phyloP scores from a whole-genome alignment of 2,888 invertebrate species.

The Drosophila stalkeri region DNA sequence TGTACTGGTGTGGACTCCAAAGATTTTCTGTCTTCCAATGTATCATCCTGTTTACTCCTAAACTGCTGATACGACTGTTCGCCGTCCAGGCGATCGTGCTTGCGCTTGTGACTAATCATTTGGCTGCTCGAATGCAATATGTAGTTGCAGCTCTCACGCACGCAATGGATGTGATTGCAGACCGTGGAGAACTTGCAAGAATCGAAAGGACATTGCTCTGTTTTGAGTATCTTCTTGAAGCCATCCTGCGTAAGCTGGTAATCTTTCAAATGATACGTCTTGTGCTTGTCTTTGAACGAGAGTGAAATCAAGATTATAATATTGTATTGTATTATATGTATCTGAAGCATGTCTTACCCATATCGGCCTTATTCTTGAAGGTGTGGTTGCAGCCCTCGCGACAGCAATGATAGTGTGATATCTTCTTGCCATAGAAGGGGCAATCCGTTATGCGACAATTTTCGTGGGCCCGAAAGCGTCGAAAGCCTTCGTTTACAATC shows the following conservation, averaged over 20 bases:
- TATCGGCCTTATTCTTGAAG: constrained; percentile 99
- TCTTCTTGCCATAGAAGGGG: constrained; percentile 96
- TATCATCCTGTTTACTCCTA: constrained; percentile 80
- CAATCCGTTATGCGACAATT: constrained; percentile 97
- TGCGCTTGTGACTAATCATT: constrained; percentile 98
- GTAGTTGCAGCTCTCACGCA: constrained; percentile 96
- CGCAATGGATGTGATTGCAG: constrained; percentile 99
- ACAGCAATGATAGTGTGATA: constrained; percentile 98
- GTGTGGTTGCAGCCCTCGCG: constrained; percentile 96
- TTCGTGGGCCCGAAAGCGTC: constrained; percentile 97
- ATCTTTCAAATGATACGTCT: constrained; percentile 98
- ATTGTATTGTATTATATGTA: too few species aligned
- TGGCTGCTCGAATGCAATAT: constrained; percentile 98
- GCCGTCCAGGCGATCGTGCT: constrained; percentile 97
- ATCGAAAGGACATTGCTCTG: constrained; percentile 95
- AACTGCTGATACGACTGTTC: constrained; percentile 87
- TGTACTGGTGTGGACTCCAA: constrained; percentile 64
- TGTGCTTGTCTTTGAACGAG: constrained; percentile 94
- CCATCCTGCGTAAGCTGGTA: constrained; percentile 97
- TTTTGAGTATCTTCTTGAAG: constrained; percentile 99
- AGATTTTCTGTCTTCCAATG: constrained; percentile 19
- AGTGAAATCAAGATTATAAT: background rate
- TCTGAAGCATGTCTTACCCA: constrained; percentile 90
- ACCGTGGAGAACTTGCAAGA: constrained; percentile 97
- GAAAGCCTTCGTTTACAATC: constrained; percentile 98